These are phyloP conservation scores for Seladonia tumulorum DNA, from an alignment of 2,888 invertebrate species.

Conservation along the genomic window DNA sequence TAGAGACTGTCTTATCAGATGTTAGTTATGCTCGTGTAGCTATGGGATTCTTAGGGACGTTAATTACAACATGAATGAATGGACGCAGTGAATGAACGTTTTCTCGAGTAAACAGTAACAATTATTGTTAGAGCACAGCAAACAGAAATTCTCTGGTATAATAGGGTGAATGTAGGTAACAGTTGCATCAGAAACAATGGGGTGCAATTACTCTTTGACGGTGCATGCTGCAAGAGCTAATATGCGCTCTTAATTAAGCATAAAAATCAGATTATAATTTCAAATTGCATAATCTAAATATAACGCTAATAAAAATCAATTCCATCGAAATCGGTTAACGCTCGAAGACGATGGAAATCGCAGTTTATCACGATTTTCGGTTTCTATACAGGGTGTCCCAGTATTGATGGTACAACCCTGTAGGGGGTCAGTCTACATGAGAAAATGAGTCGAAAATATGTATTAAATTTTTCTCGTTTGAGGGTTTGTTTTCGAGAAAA, in stretches of 20 bases:
- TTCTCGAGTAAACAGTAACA: not conserved
- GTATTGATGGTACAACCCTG: too few species aligned
- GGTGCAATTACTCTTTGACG: constrained; percentile 6
- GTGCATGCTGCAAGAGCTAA: not conserved
- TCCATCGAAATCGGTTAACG: too few species aligned
- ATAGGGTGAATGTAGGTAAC: not conserved
- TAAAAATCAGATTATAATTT: not conserved
- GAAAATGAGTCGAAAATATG: too few species aligned
- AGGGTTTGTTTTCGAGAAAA: too few species aligned
- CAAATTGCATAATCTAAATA: not conserved
- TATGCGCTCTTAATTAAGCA: not conserved
- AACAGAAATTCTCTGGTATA: not conserved
- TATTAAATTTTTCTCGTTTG: too few species aligned
- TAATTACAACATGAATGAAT: not conserved
- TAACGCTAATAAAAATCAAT: not conserved
- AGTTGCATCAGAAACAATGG: not conserved
- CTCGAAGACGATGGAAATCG: too few species aligned
- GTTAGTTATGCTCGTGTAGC: not conserved
- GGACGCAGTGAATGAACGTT: not conserved
- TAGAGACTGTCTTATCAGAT: not conserved
- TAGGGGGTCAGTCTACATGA: too few species aligned
- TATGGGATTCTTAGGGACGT: not conserved
- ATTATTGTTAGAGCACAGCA: not conserved
- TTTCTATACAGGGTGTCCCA: too few species aligned
- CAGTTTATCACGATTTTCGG: too few species aligned